Conservation (phyloP, 2,113 vertebrate species). For the Chunga burmeisteri region DNA sequence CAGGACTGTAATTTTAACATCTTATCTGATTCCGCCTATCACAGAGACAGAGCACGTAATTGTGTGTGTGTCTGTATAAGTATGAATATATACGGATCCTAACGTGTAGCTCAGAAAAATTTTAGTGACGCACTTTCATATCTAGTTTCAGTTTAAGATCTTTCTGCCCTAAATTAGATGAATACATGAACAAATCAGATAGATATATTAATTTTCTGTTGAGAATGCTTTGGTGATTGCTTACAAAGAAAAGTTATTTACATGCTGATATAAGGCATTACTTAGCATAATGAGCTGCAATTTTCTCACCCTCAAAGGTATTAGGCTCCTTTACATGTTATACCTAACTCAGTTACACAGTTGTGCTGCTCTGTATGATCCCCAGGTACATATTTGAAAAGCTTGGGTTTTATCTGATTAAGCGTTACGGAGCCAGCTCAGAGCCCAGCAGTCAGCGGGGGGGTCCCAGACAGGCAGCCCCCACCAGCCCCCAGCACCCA, state of each 20-base stretch:
- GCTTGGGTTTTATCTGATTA: not conserved
- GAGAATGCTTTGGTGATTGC: slow-evolving; percentile 48
- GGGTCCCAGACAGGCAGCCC: not conserved
- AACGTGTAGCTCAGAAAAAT: slow-evolving; percentile 9
- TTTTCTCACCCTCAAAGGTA: slow-evolving; percentile 42
- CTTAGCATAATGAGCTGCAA: slow-evolving; percentile 59
- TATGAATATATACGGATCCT: slow-evolving; percentile 9
- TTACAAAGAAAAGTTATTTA: slow-evolving; percentile 65
- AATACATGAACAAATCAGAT: slow-evolving; percentile 65
- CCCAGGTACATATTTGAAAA: not conserved
- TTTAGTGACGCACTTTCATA: slow-evolving; percentile 11
- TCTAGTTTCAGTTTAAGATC: slow-evolving; percentile 25
- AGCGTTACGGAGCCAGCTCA: not conserved
- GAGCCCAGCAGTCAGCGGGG: not conserved
- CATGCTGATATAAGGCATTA: slow-evolving; percentile 57
- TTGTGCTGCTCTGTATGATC: not conserved
- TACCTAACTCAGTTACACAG: not conserved
- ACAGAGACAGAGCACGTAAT: slow-evolving; percentile 10
- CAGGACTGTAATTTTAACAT: slow-evolving; percentile 29
- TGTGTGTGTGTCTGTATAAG: not conserved
- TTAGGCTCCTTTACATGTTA: not conserved
- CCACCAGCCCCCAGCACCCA: not conserved
- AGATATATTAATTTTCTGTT: slow-evolving; percentile 64
- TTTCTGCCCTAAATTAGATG: slow-evolving; percentile 49
- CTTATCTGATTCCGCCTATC: slow-evolving; percentile 46